Base-by-base conservation (phyloP, 2,888 invertebrate genomes). In the Plagiodera versicolora region DNA sequence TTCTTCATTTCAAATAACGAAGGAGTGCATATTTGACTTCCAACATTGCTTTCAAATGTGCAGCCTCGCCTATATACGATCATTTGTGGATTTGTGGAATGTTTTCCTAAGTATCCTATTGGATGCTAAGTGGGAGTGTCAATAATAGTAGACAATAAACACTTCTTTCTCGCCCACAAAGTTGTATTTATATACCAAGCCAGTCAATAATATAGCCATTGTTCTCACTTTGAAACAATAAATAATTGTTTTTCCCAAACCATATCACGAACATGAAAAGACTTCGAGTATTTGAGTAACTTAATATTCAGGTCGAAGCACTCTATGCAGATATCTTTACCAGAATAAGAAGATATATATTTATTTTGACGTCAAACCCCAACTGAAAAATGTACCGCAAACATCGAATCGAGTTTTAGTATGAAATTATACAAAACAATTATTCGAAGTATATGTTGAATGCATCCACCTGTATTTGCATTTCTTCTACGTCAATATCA, bases 81-180 rank as follows among this genome's bases (percentile, higher is more conserved):
- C 39, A 45, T 20, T 18, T 44, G 14, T 53, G 24, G 32, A 39
- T 39, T 39, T 39, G 14, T 39, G n/a, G 39, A 32, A 32, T 32
- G 39, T 39, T 39, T 39, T 14, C 39, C 8, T n/a, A 14, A 39
- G n/a, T 46, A 45, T 46, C 8, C 51, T 32, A 52, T 58, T 51
- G 51, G 51, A 28, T 39, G 16, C 1, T 28, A 28, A 30, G 47
- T 58, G 51, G 57, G 57, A 44, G 51, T 50, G 57, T 58, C 57
- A 57, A 51, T 57, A 57, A 50, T 46, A n/a, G n/a, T n/a, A 44
- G 46, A 51, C 46, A 30, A 46, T 47, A 58, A 51, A 52, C 32
- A 52, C 46, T 51, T 51, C 45, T 35, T 11, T 19, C 17, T 47
- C 57, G 32, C 57, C 57, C 57, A 58, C 57, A 51, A 50, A 46